These are phyloP conservation scores for Norana najaformis DNA, from an alignment of 2,888 invertebrate genomes.

Conservation along the genomic window DNA sequence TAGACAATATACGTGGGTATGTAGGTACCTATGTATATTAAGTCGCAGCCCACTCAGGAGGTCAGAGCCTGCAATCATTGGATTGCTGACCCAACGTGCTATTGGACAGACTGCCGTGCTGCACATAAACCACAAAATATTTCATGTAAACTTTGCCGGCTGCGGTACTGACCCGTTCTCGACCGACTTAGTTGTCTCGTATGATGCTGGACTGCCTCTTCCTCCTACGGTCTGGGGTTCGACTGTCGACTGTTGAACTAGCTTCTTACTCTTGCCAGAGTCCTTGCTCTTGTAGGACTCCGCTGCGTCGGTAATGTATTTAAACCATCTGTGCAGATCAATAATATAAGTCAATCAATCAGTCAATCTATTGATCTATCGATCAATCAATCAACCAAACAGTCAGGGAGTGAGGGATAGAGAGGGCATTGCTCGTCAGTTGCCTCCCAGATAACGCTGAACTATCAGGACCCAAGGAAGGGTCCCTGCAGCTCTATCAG, in stretches of 20 bases:
- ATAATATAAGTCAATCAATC: no score
- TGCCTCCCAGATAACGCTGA: background rate
- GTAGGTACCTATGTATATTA: no score
- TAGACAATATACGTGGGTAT: no score
- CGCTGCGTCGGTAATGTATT: slow-evolving; percentile 32
- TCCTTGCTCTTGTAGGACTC: slow-evolving; percentile 30
- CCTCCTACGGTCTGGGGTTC: background rate
- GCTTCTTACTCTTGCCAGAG: background rate
- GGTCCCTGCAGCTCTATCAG: no score
- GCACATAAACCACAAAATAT: no score
- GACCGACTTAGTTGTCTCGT: slow-evolving; percentile 24
- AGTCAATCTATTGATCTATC: background rate
- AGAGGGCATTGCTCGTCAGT: background rate
- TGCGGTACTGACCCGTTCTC: background rate
- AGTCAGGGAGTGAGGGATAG: background rate
- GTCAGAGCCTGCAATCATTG: background rate
- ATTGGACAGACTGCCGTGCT: no score
- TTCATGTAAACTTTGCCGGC: background rate
- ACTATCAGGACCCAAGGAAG: no score
- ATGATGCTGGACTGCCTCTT: background rate
- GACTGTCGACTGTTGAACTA: background rate
- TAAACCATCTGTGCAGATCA: slow-evolving; percentile 30
- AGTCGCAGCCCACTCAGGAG: no score
- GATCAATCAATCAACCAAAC: background rate
- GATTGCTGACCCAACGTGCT: background rate